These are phyloP conservation scores for Cydia splendana DNA, from an alignment of 1,140 invertebrate species.

Conservation along the genomic window DNA sequence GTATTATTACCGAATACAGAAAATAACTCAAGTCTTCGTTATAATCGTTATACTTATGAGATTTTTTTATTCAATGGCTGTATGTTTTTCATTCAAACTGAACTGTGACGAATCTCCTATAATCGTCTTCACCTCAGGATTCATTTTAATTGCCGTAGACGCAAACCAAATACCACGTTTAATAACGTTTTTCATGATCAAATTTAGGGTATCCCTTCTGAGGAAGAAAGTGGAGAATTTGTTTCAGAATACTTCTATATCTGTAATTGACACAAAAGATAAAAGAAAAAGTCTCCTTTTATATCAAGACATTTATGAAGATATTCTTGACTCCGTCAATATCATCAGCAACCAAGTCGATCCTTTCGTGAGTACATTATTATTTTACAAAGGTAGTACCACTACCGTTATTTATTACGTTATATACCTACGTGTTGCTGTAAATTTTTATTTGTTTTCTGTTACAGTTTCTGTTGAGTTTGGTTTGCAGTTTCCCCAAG, in stretches of 20 bases:
- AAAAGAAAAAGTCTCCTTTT: neutral
- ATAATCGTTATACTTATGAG: neutral
- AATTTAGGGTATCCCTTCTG: neutral
- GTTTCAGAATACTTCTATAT: neutral
- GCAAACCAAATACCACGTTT: slow-evolving; percentile 10
- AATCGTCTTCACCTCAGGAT: neutral
- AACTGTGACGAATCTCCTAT: slow-evolving; percentile 12
- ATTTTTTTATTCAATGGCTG: neutral
- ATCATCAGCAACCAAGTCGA: neutral
- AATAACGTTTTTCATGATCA: slow-evolving; percentile 4
- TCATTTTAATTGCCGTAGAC: slow-evolving; percentile 16
- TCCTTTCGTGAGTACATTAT: neutral
- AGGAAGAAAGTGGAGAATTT: neutral
- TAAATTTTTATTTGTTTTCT: neutral
- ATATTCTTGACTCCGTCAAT: neutral
- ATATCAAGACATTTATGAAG: neutral
- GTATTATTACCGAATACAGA: neutral
- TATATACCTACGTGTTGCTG: neutral
- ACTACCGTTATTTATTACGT: neutral
- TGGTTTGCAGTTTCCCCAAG: slow-evolving; percentile 10
- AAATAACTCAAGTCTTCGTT: neutral
- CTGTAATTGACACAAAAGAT: neutral
- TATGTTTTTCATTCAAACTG: neutral
- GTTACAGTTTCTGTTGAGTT: neutral
- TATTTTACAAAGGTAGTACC: neutral